Conservation (phyloP, 1,140 invertebrate species). For the Trichomalopsis sarcophagae region DNA sequence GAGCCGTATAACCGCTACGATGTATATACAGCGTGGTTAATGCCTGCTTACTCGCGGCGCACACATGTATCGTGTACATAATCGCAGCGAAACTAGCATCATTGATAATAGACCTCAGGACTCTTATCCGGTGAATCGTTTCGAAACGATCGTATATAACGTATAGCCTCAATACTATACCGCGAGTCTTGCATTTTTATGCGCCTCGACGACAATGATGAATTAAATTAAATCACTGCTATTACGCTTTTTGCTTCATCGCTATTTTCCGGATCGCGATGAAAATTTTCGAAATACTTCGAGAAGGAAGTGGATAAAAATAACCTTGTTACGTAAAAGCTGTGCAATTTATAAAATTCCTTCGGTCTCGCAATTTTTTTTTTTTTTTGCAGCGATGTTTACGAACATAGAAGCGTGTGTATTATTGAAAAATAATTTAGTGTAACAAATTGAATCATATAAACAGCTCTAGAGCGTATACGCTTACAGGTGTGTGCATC, state of each 20-base stretch:
- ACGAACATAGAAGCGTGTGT: too few species aligned
- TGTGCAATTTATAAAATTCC: neutral
- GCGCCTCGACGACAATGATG: neutral
- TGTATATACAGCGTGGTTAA: neutral
- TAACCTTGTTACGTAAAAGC: neutral
- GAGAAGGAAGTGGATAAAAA: neutral
- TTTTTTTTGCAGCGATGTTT: neutral
- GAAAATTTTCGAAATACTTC: neutral
- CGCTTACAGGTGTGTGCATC: neutral
- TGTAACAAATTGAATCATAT: neutral
- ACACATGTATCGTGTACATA: neutral
- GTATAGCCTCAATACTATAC: neutral
- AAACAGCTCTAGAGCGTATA: neutral
- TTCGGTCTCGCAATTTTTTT: neutral
- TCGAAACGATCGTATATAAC: neutral
- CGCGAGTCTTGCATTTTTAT: neutral
- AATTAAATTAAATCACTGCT: neutral
- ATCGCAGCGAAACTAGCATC: neutral
- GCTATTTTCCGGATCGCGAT: neutral
- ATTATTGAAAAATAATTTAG: too few species aligned
- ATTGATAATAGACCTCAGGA: neutral
- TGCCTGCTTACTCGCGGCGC: neutral
- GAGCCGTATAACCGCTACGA: conserved; percentile 9
- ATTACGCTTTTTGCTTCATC: neutral
- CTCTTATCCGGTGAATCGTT: neutral